These are phyloP conservation scores for Mormyrus lacerda DNA, from an alignment of 2,113 vertebrate genomes.

Conservation along the genomic window DNA sequence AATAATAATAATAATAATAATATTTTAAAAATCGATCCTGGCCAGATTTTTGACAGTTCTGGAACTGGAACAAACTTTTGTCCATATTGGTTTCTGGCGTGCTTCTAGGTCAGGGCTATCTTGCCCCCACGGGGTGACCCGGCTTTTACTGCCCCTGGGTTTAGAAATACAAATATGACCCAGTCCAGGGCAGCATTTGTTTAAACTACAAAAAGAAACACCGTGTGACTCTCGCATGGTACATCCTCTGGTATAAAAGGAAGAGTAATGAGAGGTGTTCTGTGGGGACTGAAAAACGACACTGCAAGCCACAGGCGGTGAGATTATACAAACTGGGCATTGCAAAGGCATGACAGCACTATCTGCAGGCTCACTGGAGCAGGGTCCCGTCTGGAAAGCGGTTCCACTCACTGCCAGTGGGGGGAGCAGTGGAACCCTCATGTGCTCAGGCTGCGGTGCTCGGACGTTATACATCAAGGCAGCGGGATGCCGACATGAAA, in stretches of 20 bases:
- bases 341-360: neutral
- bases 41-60: neutral
- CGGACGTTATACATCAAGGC: neutral
- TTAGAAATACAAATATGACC: neutral
- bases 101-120: neutral
- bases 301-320: neutral
- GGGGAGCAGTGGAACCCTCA: neutral
- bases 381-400: neutral
- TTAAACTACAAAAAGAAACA: neutral
- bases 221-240: neutral
- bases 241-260: neutral
- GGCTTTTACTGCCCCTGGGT: neutral
- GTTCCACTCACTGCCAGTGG: neutral
- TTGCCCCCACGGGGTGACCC: neutral
- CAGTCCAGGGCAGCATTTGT: neutral
- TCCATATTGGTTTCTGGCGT: neutral
- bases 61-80: neutral
- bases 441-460: neutral
- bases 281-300: neutral
- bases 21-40: neutral
- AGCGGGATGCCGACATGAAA: neutral
- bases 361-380: neutral
- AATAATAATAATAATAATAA: too few species aligned
- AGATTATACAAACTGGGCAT: neutral
- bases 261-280: neutral